Conservation (phyloP, 2,888 invertebrate genomes). For the Archips crataeganus region DNA sequence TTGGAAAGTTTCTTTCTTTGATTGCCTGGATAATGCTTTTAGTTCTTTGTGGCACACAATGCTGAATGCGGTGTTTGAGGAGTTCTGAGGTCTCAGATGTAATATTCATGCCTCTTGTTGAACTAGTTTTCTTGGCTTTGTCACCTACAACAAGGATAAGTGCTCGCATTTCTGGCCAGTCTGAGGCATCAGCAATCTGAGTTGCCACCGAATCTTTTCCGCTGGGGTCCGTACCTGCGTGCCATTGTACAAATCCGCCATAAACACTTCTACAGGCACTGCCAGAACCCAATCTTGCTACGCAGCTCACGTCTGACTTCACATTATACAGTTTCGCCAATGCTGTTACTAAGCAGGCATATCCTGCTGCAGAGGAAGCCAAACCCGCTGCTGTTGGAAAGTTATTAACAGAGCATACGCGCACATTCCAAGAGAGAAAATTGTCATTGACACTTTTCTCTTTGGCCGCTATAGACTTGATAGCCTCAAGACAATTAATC, state of each 20-base stretch:
- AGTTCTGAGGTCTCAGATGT: conserved; percentile 93
- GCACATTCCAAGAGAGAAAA: conserved; percentile 89
- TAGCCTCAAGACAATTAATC: conserved; percentile 89
- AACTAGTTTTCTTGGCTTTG: conserved; percentile 92
- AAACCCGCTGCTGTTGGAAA: conserved; percentile 99
- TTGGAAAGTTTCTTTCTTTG: conserved; percentile 89
- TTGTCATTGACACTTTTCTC: conserved; percentile 71
- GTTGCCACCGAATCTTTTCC: conserved; percentile 92
- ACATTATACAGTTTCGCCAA: conserved; percentile 91
- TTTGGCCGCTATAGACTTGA: conserved; percentile 70
- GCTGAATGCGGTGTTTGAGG: conserved; percentile 89
- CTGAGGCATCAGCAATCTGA: conserved; percentile 89
- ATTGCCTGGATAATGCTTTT: conserved; percentile 85
- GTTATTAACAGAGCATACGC: conserved; percentile 96
- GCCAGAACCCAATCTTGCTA: conserved; percentile 96
- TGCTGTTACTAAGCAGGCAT: conserved; percentile 95
- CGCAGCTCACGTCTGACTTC: conserved; percentile 89
- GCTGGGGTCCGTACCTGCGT: conserved; percentile 87
- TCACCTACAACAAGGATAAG: conserved; percentile 96
- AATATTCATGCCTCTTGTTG: conserved; percentile 95
- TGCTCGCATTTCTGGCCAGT: conserved; percentile 97
- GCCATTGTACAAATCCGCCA: conserved; percentile 98
- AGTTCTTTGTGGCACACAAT: conserved; percentile 91
- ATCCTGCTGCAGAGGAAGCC: conserved; percentile 99
- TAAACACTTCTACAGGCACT: conserved; percentile 98